Base-by-base conservation (phyloP, 2,113 vertebrate genomes). In the Salvelinus alpinus region DNA sequence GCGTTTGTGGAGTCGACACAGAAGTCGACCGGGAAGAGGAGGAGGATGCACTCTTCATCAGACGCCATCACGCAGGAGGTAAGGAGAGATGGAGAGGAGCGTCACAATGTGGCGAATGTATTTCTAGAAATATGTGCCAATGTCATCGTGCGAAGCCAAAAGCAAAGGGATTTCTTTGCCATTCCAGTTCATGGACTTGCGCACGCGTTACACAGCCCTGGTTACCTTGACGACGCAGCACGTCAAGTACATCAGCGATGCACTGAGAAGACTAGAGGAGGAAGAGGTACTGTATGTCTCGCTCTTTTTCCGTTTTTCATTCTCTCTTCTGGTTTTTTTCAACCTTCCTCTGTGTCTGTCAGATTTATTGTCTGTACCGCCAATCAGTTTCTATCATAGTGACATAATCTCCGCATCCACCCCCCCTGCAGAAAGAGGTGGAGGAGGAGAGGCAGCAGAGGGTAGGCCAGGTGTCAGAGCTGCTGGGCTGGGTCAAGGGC, bases 41-140 rank as follows among this genome's bases (percentile, higher is more conserved):
- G 97, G 70, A 93, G 96, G 74, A 94, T 98, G 91, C 93, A 95
- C 71, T 99, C 97, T 7, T 98, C 97, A 67, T 99, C 97, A 0
- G 98, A 99, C 20, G 92, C 95, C 84, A 95, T 99, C 88, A 96
- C 96, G 0, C 97, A 99, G 88, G 97, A 99, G 95, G 98, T 99
- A 73, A 87, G 29, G 65, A 44, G 11, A 18, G 38, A 54, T 54
- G 18, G 31, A 34, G 29, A 1, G 1, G 51, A 18, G 51, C 16
- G 12, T 54, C 16, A 54, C 51, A 54, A 5, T 54, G 51, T 54
- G 51, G 51, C 51, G 18, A 54, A 18, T 54, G 51, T 54, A 54
- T 18, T 54, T 18, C 4, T 14, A 54, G 16, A 54, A 54, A 54
- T 18, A 1, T 54, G 5, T 54, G 5, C 16, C 51, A 54, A 54